A percentile compares a stretch with the other conserved stretches of the same genome.
These are phyloP conservation scores for Gastrophysa polygoni DNA, from an alignment of 2,888 invertebrate species.

Conservation along the genomic window DNA sequence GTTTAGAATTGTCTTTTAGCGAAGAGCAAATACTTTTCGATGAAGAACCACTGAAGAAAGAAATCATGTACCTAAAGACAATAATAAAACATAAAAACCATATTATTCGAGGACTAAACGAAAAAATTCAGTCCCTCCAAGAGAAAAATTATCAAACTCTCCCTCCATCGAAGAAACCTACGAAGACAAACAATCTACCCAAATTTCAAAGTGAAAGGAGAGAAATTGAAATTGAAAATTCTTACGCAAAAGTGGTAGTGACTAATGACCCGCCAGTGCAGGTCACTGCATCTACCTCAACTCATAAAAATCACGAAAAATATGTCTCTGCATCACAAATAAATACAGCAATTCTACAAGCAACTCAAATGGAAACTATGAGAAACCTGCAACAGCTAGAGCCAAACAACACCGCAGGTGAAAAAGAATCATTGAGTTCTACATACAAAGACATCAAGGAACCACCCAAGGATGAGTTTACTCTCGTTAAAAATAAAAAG, in stretches of 20 bases:
- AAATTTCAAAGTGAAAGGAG: background rate
- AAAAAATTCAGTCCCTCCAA: constrained; percentile 3
- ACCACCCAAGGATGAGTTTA: constrained; percentile 6
- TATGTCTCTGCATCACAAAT: no score
- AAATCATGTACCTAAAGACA: background rate
- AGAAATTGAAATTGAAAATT: constrained; percentile 5
- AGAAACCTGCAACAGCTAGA: no score
- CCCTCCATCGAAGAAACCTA: background rate
- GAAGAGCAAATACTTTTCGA: constrained; percentile 1
- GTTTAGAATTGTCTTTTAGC: background rate
- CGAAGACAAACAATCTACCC: constrained; percentile 1
- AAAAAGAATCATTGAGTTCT: constrained; percentile 5
- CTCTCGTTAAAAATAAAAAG: constrained; percentile 6
- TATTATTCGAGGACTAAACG: background rate
- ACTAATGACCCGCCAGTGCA: constrained; percentile 3
- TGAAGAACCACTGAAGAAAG: constrained; percentile 1
- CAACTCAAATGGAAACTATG: no score
- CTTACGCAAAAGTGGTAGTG: constrained; percentile 2
- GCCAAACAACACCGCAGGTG: background rate
- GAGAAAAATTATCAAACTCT: background rate
- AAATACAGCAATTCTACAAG: no score
- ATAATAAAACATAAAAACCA: background rate
- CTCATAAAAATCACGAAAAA: no score
- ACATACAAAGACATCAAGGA: constrained; percentile 5
- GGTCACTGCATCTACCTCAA: constrained; percentile 3